Conservation (phyloP, 2,113 vertebrate genomes). For the Pterocles gutturalis region DNA sequence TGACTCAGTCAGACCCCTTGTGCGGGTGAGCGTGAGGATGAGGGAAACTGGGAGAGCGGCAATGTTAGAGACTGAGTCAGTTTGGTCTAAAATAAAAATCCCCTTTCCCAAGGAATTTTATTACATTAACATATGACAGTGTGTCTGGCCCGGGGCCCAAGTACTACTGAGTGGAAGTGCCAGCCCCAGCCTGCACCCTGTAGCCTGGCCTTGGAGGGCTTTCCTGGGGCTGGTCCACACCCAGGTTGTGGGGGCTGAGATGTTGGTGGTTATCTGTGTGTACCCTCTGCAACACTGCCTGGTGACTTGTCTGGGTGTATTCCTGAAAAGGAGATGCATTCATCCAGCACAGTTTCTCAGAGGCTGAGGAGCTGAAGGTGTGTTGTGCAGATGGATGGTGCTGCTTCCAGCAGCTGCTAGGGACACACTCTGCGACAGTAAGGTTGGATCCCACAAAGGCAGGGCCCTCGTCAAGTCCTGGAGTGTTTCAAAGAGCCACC, state of each 20-base stretch:
- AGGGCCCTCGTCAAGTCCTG: background rate
- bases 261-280: background rate
- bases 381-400: accelerated
- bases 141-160: background rate
- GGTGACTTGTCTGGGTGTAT: background rate
- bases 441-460: background rate
- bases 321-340: background rate
- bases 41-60: background rate
- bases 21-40: background rate
- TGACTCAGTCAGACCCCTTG: background rate
- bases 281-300: background rate
- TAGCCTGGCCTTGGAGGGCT: background rate
- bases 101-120: background rate
- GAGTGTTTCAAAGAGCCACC: background rate
- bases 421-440: background rate
- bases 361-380: background rate
- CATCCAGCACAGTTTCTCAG: background rate
- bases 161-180: background rate
- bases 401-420: background rate
- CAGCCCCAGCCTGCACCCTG: background rate
- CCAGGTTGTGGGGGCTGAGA: background rate
- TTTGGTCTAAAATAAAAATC: background rate
- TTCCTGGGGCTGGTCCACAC: background rate
- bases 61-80: background rate
- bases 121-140: background rate